phyloP scores from a whole-genome alignment of 2,888 invertebrate species.

The Cactoblastis cactorum region DNA sequence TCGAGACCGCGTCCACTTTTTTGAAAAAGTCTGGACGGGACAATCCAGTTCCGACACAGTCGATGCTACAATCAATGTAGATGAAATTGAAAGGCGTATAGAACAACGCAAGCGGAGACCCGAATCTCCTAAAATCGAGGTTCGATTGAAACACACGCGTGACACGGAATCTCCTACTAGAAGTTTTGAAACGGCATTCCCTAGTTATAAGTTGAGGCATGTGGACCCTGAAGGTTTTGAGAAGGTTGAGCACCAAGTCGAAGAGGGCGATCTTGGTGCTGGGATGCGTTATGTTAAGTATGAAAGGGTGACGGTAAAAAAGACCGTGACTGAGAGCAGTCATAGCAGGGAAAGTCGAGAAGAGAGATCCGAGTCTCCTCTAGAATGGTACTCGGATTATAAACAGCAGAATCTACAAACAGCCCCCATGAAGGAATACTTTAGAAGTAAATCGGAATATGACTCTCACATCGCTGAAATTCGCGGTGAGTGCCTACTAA shows the following conservation, averaged over 20 bases:
- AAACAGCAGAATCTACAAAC: constrained; percentile 80
- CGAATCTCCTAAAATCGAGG: constrained; percentile 80
- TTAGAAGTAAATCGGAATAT: constrained; percentile 89
- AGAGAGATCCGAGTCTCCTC: constrained; percentile 64
- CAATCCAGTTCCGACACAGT: constrained; percentile 59
- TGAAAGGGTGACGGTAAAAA: constrained; percentile 84
- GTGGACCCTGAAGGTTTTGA: constrained; percentile 57
- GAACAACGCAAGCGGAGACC: constrained; percentile 78
- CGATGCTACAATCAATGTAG: constrained; percentile 74
- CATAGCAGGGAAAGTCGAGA: constrained; percentile 33
- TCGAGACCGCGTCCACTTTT: constrained; percentile 87
- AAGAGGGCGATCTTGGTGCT: constrained; percentile 82
- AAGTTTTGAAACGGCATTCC: constrained; percentile 56
- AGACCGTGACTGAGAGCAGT: constrained; percentile 77
- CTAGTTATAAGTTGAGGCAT: constrained; percentile 71
- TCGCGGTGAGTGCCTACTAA: constrained; percentile 87
- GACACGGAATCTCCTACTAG: constrained; percentile 72
- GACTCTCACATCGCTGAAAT: constrained; percentile 92
- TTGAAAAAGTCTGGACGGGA: constrained; percentile 88
- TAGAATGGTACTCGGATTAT: constrained; percentile 72
- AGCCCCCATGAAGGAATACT: constrained; percentile 84
- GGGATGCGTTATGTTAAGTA: constrained; percentile 85
- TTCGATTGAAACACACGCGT: constrained; percentile 79
- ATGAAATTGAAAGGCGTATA: constrained; percentile 80
- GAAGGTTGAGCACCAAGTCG: constrained; percentile 62